These are phyloP conservation scores for Mactra quadrangularis DNA, from an alignment of 1,140 invertebrate genomes.

Conservation along the genomic window DNA sequence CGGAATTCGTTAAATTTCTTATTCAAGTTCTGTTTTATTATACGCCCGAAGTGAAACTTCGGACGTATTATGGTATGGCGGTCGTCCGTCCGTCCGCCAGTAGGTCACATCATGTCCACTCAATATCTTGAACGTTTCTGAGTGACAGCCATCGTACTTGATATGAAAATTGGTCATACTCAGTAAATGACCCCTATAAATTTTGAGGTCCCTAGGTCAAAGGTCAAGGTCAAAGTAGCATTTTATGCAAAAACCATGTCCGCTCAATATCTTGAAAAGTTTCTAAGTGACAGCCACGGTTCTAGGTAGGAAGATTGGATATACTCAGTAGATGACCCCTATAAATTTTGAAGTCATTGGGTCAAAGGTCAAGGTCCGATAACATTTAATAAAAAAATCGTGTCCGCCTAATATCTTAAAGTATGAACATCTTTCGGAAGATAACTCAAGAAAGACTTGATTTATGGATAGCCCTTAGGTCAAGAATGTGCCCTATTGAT, in stretches of 20 bases:
- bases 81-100: neutral
- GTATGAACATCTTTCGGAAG: too few relatives aligned
- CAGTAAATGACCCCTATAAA: neutral
- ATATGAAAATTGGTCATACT: neutral
- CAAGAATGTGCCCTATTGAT: too few relatives aligned
- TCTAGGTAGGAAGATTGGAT: neutral
- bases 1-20: too few relatives aligned
- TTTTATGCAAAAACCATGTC: neutral
- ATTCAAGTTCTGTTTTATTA: too few relatives aligned
- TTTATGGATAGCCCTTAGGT: too few relatives aligned
- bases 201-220: slow-evolving; percentile 5
- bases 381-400: too few relatives aligned
- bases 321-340: neutral
- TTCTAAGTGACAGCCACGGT: neutral
- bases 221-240: slow-evolving; percentile 4
- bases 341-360: neutral
- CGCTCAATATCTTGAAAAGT: neutral
- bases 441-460: too few relatives aligned
- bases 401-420: too few relatives aligned
- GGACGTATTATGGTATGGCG: too few relatives aligned
- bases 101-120: neutral
- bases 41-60: too few relatives aligned
- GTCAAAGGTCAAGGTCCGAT: slow-evolving; percentile 12
- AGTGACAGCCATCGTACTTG: neutral
- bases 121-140: neutral